phyloP scores from a whole-genome alignment of 2,888 invertebrate species.

The Tridacna gigas region DNA sequence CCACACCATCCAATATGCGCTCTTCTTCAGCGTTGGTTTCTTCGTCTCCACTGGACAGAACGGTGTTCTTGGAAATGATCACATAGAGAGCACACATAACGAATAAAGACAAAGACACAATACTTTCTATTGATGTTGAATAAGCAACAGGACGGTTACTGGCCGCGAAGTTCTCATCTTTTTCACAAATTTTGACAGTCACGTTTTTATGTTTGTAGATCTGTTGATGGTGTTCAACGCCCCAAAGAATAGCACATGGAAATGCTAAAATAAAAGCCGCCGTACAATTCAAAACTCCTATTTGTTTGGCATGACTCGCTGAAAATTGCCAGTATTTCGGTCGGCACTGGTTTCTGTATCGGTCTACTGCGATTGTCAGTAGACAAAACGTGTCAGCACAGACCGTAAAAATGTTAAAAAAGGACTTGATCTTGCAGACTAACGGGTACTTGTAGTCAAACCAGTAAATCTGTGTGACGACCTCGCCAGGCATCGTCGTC shows the following conservation, averaged over 20 bases:
- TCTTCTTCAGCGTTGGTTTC: not conserved
- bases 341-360: constrained; percentile 73
- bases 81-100: constrained; percentile 27
- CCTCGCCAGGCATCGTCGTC: constrained; percentile 57
- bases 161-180: constrained; percentile 24
- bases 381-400: constrained; percentile 67
- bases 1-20: not conserved
- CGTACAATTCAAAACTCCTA: not conserved
- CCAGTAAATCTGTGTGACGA: constrained; percentile 52
- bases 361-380: constrained; percentile 70
- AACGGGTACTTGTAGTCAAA: constrained; percentile 31
- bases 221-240: not conserved
- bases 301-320: not conserved
- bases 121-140: not conserved
- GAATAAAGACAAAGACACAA: constrained; percentile 9
- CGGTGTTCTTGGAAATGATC: not conserved
- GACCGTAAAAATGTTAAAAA: constrained; percentile 60
- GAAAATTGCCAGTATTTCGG: constrained; percentile 62
- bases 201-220: not conserved
- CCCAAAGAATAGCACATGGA: constrained; percentile 27
- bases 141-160: constrained; percentile 4
- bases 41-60: not conserved
- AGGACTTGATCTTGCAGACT: constrained; percentile 54
- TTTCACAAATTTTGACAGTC: constrained; percentile 39
- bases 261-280: constrained; percentile 22